A percentile compares a stretch with the other conserved stretches of the same genome.
These are phyloP conservation scores for Theonella swinhoei DNA, from an alignment of 37 sponge, comb jelly and placozoan species.

Conservation along the genomic window DNA sequence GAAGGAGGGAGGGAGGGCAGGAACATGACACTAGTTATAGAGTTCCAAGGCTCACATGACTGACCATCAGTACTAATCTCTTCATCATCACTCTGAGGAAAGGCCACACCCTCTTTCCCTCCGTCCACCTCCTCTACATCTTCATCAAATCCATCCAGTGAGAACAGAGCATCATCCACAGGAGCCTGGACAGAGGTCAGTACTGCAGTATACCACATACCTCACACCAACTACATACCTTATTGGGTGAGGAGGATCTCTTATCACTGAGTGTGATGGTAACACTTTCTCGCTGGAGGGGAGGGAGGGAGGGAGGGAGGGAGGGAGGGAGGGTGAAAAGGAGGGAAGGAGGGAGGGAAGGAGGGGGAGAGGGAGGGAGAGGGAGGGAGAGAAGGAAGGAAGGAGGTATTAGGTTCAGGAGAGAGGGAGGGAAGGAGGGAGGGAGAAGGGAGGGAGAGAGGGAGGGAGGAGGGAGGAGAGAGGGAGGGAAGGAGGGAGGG, in stretches of 20 bases:
- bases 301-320: too few species aligned
- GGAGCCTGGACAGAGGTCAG: background rate
- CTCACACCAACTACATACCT: background rate
- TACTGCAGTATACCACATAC: background rate
- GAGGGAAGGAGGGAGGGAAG: too few species aligned
- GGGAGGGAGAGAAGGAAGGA: too few species aligned
- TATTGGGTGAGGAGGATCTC: background rate
- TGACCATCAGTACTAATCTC: constrained; percentile 69
- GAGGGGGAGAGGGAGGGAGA: too few species aligned
- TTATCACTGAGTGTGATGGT: background rate
- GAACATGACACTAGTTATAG: too few species aligned
- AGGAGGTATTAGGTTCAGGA: too few species aligned
- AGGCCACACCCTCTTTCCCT: constrained; percentile 11
- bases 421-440: too few species aligned
- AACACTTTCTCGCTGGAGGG: background rate
- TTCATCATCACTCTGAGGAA: constrained; percentile 63
- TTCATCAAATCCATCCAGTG: constrained; percentile 43
- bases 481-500: too few species aligned
- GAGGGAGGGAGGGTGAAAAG: too few species aligned
- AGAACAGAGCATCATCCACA: constrained; percentile 29
- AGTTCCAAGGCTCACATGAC: too few species aligned
- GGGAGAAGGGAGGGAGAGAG: too few species aligned
- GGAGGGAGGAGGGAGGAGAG: too few species aligned
- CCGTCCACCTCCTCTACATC: background rate
- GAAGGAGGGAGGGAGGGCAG: background rate